A percentile compares a stretch with the other conserved stretches of the same genome.
These are phyloP conservation scores for Drosophila anceps DNA, from an alignment of 2,888 invertebrate genomes.

Conservation along the genomic window DNA sequence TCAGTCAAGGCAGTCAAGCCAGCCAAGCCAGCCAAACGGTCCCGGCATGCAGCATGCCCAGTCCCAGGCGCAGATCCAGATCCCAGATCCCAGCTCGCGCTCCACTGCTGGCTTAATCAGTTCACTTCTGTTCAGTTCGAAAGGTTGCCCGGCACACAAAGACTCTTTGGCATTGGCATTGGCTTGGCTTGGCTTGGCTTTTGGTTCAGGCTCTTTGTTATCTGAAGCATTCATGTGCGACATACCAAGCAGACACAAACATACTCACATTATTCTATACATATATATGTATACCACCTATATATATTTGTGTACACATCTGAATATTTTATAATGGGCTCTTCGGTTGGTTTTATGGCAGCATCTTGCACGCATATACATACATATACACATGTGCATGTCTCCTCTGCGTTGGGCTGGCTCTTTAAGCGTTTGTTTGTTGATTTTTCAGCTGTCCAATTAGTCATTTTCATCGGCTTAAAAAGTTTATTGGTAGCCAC, in stretches of 20 bases:
- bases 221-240: slow-evolving; percentile 69
- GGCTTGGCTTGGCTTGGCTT: slow-evolving; percentile 18
- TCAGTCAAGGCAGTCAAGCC: slow-evolving; percentile 66
- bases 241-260: slow-evolving; percentile 51
- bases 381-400: background rate
- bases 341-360: slow-evolving; percentile 34
- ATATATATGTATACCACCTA: background rate
- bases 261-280: slow-evolving; percentile 9
- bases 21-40: slow-evolving; percentile 56
- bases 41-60: slow-evolving; percentile 19
- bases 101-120: slow-evolving; percentile 73
- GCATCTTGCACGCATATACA: slow-evolving; percentile 12
- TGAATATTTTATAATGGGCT: slow-evolving; percentile 46
- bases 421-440: slow-evolving; percentile 59
- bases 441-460: slow-evolving; percentile 76
- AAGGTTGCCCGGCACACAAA: slow-evolving; percentile 59
- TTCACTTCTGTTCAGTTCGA: slow-evolving; percentile 66
- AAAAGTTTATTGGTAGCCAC: slow-evolving; percentile 57
- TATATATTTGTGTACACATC: slow-evolving; percentile 6
- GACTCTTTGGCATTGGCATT: slow-evolving; percentile 36
- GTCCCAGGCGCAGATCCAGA: slow-evolving; percentile 8
- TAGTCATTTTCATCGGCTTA: slow-evolving; percentile 72
- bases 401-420: slow-evolving; percentile 6
- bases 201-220: slow-evolving; percentile 52
- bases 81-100: slow-evolving; percentile 41